These are phyloP conservation scores for Pelodiscus sinensis DNA, from an alignment of 2,113 vertebrate genomes.

Conservation along the genomic window DNA sequence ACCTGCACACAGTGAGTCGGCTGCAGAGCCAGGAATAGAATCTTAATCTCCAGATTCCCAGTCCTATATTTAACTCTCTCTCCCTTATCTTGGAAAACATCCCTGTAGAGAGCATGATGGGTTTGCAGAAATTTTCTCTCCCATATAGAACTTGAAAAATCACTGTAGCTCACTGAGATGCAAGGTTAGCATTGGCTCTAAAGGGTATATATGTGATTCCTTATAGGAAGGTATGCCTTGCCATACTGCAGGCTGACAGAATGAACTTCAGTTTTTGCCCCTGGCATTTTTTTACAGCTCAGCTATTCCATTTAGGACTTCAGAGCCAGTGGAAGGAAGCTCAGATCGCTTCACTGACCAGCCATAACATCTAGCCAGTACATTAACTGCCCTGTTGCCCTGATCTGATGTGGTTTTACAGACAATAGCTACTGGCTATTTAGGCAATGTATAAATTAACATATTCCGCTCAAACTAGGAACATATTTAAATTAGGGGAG, in stretches of 20 bases:
- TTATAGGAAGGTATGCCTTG: constrained; percentile 42
- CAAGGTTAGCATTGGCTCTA: neutral
- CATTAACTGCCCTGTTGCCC: constrained; percentile 79
- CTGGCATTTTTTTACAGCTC: constrained; percentile 74
- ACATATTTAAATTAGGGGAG: constrained; percentile 70
- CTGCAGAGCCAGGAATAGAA: neutral
- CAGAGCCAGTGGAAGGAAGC: constrained; percentile 72
- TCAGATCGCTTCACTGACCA: constrained; percentile 77
- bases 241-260: constrained; percentile 61
- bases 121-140: neutral
- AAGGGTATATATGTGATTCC: neutral
- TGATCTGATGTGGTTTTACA: constrained; percentile 76
- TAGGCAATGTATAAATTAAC: constrained; percentile 76
- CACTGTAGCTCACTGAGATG: neutral
- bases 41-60: neutral
- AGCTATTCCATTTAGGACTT: constrained; percentile 71
- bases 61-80: accelerated
- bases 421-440: constrained; percentile 76
- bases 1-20: neutral
- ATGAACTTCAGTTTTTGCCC: constrained; percentile 69
- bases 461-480: constrained; percentile 66
- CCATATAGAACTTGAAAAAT: neutral
- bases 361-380: constrained; percentile 75
- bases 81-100: neutral
- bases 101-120: accelerated